Base-by-base conservation (phyloP, 2,888 invertebrate species). In the Trichopria drosophilae region DNA sequence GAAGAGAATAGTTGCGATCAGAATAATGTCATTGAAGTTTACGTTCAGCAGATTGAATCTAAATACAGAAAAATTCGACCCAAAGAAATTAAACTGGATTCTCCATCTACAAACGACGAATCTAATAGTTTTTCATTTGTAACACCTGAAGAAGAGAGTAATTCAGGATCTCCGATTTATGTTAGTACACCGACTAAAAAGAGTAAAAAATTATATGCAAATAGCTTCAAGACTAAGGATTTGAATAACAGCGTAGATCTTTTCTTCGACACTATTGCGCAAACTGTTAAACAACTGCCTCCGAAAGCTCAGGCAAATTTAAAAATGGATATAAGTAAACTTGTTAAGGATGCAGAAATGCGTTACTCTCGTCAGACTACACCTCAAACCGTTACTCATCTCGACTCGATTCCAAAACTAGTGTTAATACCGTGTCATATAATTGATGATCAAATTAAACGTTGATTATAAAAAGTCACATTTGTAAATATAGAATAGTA, bases 361-460 rank as follows among this genome's bases (percentile, higher is more conserved):
- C 58, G 52, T 40, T 61, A 66, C 41, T 64, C 58, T 2, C 46
- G 41, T 6, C 46, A 58, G 10, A 60, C 40, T 18, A 28, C 23
- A 3, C 37, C 58, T 2, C 60, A 64, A 31, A 69, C 55, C 46
- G 59, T 62, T 35, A 55, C 65, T 15, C 57, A 64, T 2, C 67
- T 70, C 19, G 66, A 68, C 20, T 68, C 68, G 62, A 69, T 74
- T 51, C 74, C 74, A 12, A 73, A 75, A 52, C 53, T 74, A 29
- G 65, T 75, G 22, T 57, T 75, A 6, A 72, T 75, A 37, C 75
- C 75, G 12, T 74, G 73, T 46, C 65, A 67, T 28, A 69, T 73
- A 69, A 67, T 75, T 22, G 75, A 74, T 42, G 66, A 66, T 47
- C 64, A 64, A 44, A 59, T n/a, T n/a, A n/a, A n/a, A n/a, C n/a